Evolutionary conservation across 2,888 invertebrate genomes (phyloP).

Genomic region (Dorcus parallelipipedus): DNA sequence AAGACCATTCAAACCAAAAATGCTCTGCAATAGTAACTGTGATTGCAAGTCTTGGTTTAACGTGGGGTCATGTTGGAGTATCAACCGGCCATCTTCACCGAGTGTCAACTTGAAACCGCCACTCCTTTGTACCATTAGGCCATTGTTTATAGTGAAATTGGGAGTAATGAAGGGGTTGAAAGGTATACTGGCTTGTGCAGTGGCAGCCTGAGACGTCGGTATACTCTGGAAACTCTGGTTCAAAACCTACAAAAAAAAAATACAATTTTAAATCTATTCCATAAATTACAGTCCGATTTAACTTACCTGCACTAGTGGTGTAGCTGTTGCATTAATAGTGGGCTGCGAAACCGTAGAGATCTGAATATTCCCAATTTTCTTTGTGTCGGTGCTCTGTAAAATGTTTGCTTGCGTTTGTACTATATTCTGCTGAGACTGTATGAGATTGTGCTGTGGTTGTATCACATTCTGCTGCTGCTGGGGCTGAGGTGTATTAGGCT

Average conservation of each 20-base stretch:
- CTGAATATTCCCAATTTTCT: constrained; percentile 45
- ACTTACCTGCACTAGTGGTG: constrained; percentile 42
- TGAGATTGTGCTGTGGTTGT: constrained; percentile 23
- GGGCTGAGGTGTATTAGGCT: constrained; percentile 36
- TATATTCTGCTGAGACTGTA: constrained; percentile 18
- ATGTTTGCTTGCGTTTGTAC: constrained; percentile 25
- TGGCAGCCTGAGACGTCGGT: constrained; percentile 32
- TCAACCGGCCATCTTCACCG: constrained; percentile 65
- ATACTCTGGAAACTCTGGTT: constrained; percentile 47
- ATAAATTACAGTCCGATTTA: background rate
- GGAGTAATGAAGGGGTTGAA: constrained; percentile 44
- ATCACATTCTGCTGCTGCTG: constrained; percentile 20
- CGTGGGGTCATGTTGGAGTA: constrained; percentile 63
- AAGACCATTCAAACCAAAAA: constrained; percentile 45
- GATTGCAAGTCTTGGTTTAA: constrained; percentile 54
- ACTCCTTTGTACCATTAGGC: constrained; percentile 53
- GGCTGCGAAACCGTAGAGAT: constrained; percentile 43
- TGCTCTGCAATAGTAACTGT: constrained; percentile 47
- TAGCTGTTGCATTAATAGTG: constrained; percentile 44
- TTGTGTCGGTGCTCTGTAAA: constrained; percentile 32
- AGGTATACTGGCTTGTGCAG: constrained; percentile 34
- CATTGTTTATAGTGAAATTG: constrained; percentile 47
- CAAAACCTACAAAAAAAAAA: constrained; percentile 34
- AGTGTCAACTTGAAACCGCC: constrained; percentile 64
- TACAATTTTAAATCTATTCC: background rate